Evolutionary conservation across 2,888 invertebrate genomes (phyloP), one percentile per base, ranked within the genome.

Genomic region (Lycia hirtaria): DNA sequence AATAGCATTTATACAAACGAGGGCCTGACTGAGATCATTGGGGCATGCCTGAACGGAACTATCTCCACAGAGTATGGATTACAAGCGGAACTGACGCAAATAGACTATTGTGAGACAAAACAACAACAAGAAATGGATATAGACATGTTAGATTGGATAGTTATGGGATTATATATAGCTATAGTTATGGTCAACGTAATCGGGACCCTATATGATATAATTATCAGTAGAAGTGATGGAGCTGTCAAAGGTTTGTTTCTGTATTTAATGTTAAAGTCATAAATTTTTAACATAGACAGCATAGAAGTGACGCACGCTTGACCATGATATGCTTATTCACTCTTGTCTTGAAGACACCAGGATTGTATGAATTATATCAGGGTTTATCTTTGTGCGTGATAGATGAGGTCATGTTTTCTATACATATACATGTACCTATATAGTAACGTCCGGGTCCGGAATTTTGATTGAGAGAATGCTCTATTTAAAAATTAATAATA

Each of bases 31-130:
- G 33, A n/a, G 12, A 58, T 64, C 61, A 67, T 76, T 62, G 68
- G 60, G 57, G 58, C 45, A 60, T 78, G 78, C 68, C 53, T 75
- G 6, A 74, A 75, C 38, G 63, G 68, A 33, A 54, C 65, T 22
- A 56, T 73, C 1, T 62, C 62, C 37, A 54, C 60, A 4, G 41
- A 68, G 6, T 72, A 72, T 33, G 64, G 62, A 1, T 22, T 78
- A n/a, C 62, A 70, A 33, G 67, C 68, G 3, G 62, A 62, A 7
- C 14, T 73, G 0, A 24, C 62, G 6, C 28, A 56, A 5, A 47
- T 75, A 22, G 60, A 63, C 33, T 67, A 69, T 43, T 71, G 67
- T 12, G 67, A 68, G 28, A 58, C 15, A 17, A 59, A 64, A n/a
- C 55, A 40, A 2, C 45, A 57, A 38, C 12, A n/a, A n/a, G n/a